Base-by-base conservation (phyloP, 2,888 invertebrate genomes). In the Andrena minutula region DNA sequence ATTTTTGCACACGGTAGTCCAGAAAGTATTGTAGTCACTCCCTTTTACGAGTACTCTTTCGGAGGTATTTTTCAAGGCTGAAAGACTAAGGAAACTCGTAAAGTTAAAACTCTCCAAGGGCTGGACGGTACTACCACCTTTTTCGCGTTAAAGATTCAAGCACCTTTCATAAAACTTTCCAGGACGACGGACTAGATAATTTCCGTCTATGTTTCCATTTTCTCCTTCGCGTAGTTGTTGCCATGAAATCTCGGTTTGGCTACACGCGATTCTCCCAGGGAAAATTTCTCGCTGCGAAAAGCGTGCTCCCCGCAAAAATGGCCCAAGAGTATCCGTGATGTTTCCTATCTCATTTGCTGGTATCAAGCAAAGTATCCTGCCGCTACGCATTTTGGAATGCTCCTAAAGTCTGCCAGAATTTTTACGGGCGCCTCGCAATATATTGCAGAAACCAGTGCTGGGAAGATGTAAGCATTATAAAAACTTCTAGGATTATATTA, bases 291-390 rank as follows among this genome's bases (percentile, higher is more conserved):
- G 28, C 56, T 28, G 35, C 23, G 66, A 35, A 10, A 28, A 56
- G 20, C 53, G 51, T 35, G 60, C 72, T 68, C 51, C 65, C 65
- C 61, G 51, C n/a, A 65, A 65, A 68, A 63, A 82, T 58, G 35
- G 80, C 53, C 23, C 41, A 68, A 41, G 51, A 28, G 51, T 23
- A 60, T 53, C 35, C 70, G 53, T 71, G 63, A 63, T 81, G 66
- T 72, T 68, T 63, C 66, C 75, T 49, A 65, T 82, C 75, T 82
- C 71, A 82, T 82, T 82, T 75, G 30, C 6, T 26, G 26, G 58
- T 41, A 61, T 66, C 70, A 23, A 49, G 53, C 7, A 35, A 60
- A 77, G 23, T 30, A 41, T 63, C 47, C 47, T 16, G 28, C 12
- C 2, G 28, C 58, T 30, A 16, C 8, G 73, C 6, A 12, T 64